A percentile compares a stretch with the other conserved stretches of the same genome.
These are phyloP conservation scores for Percopsis omiscomaycus DNA, from an alignment of 2,797 vertebrate species.

Conservation along the genomic window DNA sequence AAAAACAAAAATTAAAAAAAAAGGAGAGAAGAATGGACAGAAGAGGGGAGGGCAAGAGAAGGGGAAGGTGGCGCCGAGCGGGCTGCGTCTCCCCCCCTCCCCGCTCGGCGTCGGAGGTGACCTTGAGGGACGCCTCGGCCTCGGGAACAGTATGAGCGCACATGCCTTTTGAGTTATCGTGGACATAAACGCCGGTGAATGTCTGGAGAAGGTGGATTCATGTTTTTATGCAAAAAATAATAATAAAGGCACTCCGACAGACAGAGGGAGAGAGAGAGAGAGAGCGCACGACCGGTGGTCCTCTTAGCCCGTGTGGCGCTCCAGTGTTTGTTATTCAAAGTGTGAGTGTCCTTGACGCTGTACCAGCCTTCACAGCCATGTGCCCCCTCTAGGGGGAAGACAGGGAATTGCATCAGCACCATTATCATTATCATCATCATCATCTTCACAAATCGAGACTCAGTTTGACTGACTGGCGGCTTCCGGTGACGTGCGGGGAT, in stretches of 20 bases:
- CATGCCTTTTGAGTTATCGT: too few species aligned
- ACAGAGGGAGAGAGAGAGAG: background rate
- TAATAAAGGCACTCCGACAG: constrained; percentile 52
- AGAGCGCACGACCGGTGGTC: background rate
- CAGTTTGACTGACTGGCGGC: background rate
- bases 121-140: too few species aligned
- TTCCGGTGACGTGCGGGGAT: constrained; percentile 36
- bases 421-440: too few species aligned
- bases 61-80: too few species aligned
- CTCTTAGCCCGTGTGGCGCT: constrained; percentile 11
- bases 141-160: too few species aligned
- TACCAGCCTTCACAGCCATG: constrained; percentile 50
- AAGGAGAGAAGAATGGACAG: background rate
- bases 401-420: constrained; percentile 57
- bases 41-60: background rate
- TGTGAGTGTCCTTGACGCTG: constrained; percentile 68
- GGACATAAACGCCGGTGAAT: too few species aligned
- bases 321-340: constrained; percentile 70
- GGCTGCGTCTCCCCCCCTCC: too few species aligned
- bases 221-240: constrained; percentile 9
- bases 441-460: too few species aligned
- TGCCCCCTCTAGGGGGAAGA: constrained; percentile 70
- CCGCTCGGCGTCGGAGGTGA: too few species aligned
- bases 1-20: too few species aligned
- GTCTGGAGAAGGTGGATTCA: too few species aligned